A percentile compares a stretch with the other conserved stretches of the same genome.
phyloP scores from a whole-genome alignment of 2,797 vertebrate species.

The Margarornis squamiger region DNA sequence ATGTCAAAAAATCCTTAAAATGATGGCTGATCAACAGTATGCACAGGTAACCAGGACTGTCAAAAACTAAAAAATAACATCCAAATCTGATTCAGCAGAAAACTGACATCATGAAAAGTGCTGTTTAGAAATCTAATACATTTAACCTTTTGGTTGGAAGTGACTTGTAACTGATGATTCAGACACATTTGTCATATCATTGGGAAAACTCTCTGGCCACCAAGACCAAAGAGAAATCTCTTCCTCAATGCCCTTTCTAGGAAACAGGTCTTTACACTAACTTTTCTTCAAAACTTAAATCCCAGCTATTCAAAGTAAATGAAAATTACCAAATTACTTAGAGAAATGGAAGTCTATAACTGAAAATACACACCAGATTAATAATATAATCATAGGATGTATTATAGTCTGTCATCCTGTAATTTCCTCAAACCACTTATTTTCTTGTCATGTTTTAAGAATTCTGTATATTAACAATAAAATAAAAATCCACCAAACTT shows the following conservation, averaged over 20 bases:
- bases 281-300: background rate
- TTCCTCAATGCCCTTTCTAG: background rate
- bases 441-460: background rate
- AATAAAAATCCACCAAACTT: background rate
- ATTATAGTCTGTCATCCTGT: background rate
- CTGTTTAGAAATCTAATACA: background rate
- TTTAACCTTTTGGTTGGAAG: background rate
- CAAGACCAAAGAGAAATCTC: background rate
- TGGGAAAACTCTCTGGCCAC: background rate
- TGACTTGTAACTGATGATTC: background rate
- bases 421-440: background rate
- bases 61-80: background rate
- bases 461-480: background rate
- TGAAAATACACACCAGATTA: background rate
- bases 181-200: background rate
- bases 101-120: background rate
- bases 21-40: background rate
- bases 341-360: background rate
- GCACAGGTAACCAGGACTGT: background rate
- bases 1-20: background rate
- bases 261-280: background rate
- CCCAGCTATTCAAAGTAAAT: background rate
- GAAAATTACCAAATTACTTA: background rate
- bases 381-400: background rate
- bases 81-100: background rate